Conservation (phyloP, 2,113 vertebrate species). For the Brevimyrus niger region DNA sequence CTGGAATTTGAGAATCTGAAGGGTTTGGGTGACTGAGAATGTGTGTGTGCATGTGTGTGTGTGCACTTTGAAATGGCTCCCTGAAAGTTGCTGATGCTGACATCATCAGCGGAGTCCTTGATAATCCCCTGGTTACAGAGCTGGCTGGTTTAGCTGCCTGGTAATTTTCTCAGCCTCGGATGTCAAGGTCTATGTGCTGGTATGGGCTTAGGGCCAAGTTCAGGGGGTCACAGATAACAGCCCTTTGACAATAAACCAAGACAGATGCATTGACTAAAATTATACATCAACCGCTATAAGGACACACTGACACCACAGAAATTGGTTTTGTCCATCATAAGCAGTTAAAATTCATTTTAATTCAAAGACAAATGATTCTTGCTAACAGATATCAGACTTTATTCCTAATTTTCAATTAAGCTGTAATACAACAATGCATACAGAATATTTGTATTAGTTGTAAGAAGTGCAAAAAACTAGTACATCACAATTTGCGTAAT, state of each 20-base stretch:
- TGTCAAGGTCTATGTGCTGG: slow-evolving; percentile 52
- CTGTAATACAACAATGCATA: not conserved
- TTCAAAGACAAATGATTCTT: not conserved
- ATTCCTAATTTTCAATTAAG: not conserved
- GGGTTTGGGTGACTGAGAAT: not conserved
- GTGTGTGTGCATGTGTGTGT: not conserved
- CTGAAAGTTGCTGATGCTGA: slow-evolving; percentile 43
- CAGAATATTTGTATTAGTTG: not conserved
- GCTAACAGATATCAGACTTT: not conserved
- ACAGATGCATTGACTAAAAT: slow-evolving; percentile 7
- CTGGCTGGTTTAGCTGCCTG: slow-evolving; percentile 47
- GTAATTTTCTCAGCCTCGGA: slow-evolving; percentile 47
- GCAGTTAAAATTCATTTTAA: not conserved
- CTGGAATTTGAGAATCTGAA: not conserved
- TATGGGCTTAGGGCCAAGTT: slow-evolving; percentile 36
- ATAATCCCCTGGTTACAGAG: slow-evolving; percentile 53
- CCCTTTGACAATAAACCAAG: slow-evolving; percentile 5
- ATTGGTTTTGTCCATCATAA: not conserved
- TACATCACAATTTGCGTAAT: not conserved
- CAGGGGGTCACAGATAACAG: slow-evolving; percentile 32
- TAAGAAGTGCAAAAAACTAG: not conserved
- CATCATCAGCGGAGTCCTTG: slow-evolving; percentile 44
- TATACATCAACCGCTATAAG: not conserved
- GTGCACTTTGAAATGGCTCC: not conserved
- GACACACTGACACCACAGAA: not conserved